phyloP scores from a whole-genome alignment of 2,888 invertebrate species.

The Cataglyphis altisquamis region DNA sequence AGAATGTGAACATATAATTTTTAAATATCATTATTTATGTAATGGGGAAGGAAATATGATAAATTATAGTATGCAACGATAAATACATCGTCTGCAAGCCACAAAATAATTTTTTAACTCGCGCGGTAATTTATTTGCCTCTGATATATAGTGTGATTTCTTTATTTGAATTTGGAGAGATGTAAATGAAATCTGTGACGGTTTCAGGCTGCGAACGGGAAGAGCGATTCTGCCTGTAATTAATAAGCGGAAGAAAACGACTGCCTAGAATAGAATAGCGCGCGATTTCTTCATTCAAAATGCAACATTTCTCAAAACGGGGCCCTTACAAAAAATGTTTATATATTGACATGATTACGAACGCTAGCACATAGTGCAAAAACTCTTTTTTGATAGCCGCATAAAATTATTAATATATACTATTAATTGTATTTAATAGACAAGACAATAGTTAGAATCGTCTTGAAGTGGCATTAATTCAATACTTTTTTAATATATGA shows the following conservation, averaged over 20 bases:
- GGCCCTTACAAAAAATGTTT: constrained; percentile 34
- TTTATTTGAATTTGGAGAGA: constrained; percentile 11
- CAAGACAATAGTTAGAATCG: constrained; percentile 2
- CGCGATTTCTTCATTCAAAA: constrained; percentile 34
- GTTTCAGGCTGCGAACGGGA: constrained; percentile 66
- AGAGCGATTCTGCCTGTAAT: constrained; percentile 64
- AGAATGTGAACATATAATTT: neutral
- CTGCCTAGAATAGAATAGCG: constrained; percentile 62
- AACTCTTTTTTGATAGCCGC: constrained; percentile 54
- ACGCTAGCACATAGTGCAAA: constrained; percentile 34
- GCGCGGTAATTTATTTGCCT: constrained; percentile 32
- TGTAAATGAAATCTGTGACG: constrained; percentile 51
- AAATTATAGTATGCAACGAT: neutral
- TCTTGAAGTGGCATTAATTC: constrained; percentile 28
- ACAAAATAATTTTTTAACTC: neutral
- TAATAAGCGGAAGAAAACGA: constrained; percentile 55
- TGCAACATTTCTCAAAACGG: constrained; percentile 22
- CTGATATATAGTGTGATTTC: neutral
- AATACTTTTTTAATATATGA: neutral
- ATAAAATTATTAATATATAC: constrained; percentile 28
- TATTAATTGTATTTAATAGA: constrained; percentile 39
- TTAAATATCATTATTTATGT: neutral
- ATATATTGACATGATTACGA: constrained; percentile 48
- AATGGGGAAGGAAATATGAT: neutral
- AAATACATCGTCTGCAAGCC: neutral